phyloP scores from a whole-genome alignment of 1,140 invertebrate species.

The Micrasema minimum region DNA sequence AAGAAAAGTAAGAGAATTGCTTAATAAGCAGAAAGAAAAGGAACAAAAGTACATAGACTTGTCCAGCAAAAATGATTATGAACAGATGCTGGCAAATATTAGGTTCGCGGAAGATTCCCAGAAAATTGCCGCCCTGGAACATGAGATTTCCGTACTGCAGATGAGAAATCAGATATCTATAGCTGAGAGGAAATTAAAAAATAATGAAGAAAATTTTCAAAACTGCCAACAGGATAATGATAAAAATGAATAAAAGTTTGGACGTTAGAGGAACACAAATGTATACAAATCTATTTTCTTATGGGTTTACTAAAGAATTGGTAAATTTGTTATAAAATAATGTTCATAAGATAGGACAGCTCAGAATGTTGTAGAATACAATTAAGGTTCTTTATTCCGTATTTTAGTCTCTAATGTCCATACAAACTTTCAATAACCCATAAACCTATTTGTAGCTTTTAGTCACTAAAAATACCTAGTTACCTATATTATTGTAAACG shows the following conservation, averaged over 20 bases:
- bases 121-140: conserved; percentile 86
- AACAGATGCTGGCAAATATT: conserved; percentile 89
- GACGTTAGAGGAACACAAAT: not conserved
- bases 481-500: conserved; percentile 15
- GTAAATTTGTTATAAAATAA: conserved; percentile 24
- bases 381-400: no score
- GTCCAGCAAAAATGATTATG: conserved; percentile 84
- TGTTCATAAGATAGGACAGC: not conserved
- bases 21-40: conserved; percentile 80
- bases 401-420: no score
- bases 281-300: conserved; percentile 33
- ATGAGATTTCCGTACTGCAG: conserved; percentile 90
- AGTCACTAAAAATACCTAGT: not conserved
- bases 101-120: conserved; percentile 91
- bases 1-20: conserved; percentile 76
- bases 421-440: no score
- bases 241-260: conserved; percentile 25
- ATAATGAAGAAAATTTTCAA: conserved; percentile 50
- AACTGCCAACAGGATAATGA: conserved; percentile 25
- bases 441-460: no score
- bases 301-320: conserved; percentile 30
- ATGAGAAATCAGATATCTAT: conserved; percentile 48
- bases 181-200: conserved; percentile 58
- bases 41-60: conserved; percentile 77
- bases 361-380: no score